Evolutionary conservation across 2,888 invertebrate species (phyloP).

Genomic region (Bembecia ichneumoniformis): DNA sequence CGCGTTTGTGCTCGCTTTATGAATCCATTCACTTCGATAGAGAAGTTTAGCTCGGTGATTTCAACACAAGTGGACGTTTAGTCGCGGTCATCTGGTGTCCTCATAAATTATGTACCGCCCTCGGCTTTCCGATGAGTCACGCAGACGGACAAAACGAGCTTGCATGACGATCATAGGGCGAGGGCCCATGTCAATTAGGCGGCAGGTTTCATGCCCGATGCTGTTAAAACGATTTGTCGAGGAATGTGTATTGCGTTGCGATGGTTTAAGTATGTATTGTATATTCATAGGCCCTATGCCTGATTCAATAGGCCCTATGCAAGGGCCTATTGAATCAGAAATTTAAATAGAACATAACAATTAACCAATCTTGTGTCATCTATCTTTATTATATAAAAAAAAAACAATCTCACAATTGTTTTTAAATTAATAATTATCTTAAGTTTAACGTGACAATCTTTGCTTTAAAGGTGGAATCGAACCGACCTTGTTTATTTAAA

Average conservation of each 20-base stretch:
- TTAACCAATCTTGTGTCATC: no score
- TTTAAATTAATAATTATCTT: no score
- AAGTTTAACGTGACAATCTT: no score
- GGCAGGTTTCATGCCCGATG: constrained; percentile 21
- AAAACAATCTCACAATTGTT: no score
- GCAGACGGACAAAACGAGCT: constrained; percentile 42
- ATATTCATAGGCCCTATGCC: no score
- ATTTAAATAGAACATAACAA: background rate
- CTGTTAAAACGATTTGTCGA: constrained; percentile 20
- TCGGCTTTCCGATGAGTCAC: constrained; percentile 50
- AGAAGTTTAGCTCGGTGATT: background rate
- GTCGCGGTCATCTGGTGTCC: constrained; percentile 33
- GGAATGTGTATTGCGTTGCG: background rate
- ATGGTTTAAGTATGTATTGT: no score
- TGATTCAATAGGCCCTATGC: no score
- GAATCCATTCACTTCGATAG: background rate
- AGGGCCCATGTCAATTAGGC: constrained; percentile 42
- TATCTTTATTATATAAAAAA: no score
- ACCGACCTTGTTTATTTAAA: no score
- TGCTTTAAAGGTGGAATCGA: no score
- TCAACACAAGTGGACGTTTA: constrained; percentile 10
- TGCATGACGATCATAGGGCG: constrained; percentile 29
- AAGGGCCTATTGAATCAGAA: background rate
- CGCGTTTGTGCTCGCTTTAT: background rate
- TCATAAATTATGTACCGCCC: constrained; percentile 43